These are phyloP conservation scores for Bungarus multicinctus DNA, from an alignment of 2,113 vertebrate genomes.

Conservation along the genomic window DNA sequence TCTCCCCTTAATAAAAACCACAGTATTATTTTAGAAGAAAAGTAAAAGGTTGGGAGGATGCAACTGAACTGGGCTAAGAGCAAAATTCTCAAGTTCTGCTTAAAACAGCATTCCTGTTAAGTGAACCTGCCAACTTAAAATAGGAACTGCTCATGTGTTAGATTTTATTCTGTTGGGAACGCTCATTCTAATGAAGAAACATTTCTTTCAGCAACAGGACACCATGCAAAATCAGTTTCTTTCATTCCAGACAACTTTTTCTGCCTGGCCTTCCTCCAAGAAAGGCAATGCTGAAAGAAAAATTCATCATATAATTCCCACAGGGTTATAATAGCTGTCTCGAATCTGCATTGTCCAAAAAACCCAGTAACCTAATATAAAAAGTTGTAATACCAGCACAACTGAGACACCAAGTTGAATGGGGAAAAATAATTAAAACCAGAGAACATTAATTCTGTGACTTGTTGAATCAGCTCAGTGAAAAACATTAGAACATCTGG, in stretches of 20 bases:
- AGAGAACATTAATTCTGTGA: neutral
- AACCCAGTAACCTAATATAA: neutral
- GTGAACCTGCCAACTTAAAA: neutral
- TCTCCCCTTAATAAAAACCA: constrained; percentile 81
- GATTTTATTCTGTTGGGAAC: neutral
- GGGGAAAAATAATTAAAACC: neutral
- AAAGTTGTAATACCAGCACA: neutral
- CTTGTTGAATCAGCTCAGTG: neutral
- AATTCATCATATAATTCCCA: neutral
- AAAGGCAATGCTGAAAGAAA: neutral
- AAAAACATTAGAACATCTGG: neutral
- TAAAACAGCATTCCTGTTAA: neutral
- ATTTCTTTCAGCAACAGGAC: too few species aligned
- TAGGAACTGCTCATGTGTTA: too few species aligned
- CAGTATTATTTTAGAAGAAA: constrained; percentile 20
- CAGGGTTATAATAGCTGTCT: neutral
- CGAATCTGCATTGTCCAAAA: neutral
- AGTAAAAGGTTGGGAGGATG: neutral
- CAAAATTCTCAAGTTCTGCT: neutral
- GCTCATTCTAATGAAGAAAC: neutral
- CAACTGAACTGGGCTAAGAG: neutral
- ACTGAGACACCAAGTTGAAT: neutral
- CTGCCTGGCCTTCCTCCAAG: neutral
- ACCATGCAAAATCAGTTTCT: neutral
- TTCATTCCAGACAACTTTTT: neutral